Base-by-base conservation (phyloP, 1,140 invertebrate genomes). In the Bombus waltoni region DNA sequence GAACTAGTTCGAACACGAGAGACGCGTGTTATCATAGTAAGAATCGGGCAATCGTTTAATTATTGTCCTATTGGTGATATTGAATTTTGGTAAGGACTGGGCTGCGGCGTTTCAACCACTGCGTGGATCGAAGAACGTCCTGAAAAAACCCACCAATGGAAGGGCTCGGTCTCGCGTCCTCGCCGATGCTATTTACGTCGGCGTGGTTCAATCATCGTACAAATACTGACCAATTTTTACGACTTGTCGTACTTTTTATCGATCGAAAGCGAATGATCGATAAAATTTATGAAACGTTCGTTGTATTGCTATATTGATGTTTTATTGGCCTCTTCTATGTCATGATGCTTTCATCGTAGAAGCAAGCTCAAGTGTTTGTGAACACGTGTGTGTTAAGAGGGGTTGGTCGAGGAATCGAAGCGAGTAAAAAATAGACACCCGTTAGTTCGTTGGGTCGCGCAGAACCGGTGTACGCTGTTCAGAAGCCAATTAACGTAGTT, bases 401-500 rank as follows among this genome's bases (percentile, higher is more conserved):
- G 42, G n/a, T 81, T 78, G 74, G 28, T 15, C 1, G 53, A 65
- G 88, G 68, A 73, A 65, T 81, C 68, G 10, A 42, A 15, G 8
- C 44, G 28, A 35, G 10, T 42, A 32, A 18, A 68, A 87, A 77
- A 47, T 38, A 59, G 87, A 90, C 89, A 91, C 90, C 84, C 89
- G 87, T 89, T 90, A 88, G 62, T 28, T 81, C n/a, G 42, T 73
- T 74, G 73, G 87, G 79, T 91, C 85, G 68, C 65, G 70, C 32
- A 57, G 89, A 76, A 53, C 47, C 71, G 84, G 81, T 73, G 35
- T 65, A 77, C 81, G 79, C 82, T 84, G 88, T 89, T 88, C 89
- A 79, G 85, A 78, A 76, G 80, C 89, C 90, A 91, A 91, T 91
- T 91, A 90, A 91, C 87, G 90, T 89, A 80, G 89, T 90, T 90